These are phyloP conservation scores for Myotis lucifugus DNA, from an alignment of 2,113 vertebrate species.

Conservation along the genomic window DNA sequence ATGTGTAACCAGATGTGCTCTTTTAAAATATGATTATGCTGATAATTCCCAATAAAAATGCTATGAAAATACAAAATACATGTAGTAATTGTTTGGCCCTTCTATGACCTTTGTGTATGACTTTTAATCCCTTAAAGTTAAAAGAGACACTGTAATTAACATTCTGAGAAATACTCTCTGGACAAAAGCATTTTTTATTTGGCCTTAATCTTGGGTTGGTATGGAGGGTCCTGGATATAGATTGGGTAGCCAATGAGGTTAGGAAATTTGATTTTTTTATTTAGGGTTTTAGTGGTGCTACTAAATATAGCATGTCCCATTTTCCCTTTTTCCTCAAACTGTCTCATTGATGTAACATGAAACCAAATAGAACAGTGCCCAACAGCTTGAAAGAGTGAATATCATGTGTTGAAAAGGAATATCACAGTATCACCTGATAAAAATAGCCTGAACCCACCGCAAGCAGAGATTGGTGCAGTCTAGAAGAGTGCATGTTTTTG, in stretches of 20 bases:
- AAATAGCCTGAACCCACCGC: conserved; percentile 77
- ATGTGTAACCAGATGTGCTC: conserved; percentile 55
- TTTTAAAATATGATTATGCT: conserved; percentile 54
- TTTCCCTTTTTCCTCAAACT: conserved; percentile 64
- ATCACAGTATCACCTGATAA: conserved; percentile 80
- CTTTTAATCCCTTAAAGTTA: conserved; percentile 44
- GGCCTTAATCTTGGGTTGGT: conserved; percentile 40
- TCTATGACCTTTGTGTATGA: conserved; percentile 34
- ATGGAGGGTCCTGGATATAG: conserved; percentile 50
- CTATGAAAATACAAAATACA: conserved; percentile 51
- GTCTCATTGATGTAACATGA: conserved; percentile 77
- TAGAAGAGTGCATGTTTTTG: conserved; percentile 50
- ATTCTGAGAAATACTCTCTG: conserved; percentile 9
- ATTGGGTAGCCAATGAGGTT: conserved; percentile 52
- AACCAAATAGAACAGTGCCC: conserved; percentile 77
- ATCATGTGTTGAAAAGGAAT: conserved; percentile 79
- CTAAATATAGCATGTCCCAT: conserved; percentile 67
- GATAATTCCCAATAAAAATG: conserved; percentile 46
- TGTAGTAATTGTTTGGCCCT: background rate
- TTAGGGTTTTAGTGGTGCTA: conserved; percentile 65
- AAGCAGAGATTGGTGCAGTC: conserved; percentile 67
- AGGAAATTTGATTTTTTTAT: conserved; percentile 75
- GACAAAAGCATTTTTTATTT: conserved; percentile 53
- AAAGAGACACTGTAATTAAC: conserved; percentile 24
- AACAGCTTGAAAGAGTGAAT: conserved; percentile 79